Evolutionary conservation across 1,140 invertebrate species (phyloP).

Genomic region (Hylaeus anthracinus): DNA sequence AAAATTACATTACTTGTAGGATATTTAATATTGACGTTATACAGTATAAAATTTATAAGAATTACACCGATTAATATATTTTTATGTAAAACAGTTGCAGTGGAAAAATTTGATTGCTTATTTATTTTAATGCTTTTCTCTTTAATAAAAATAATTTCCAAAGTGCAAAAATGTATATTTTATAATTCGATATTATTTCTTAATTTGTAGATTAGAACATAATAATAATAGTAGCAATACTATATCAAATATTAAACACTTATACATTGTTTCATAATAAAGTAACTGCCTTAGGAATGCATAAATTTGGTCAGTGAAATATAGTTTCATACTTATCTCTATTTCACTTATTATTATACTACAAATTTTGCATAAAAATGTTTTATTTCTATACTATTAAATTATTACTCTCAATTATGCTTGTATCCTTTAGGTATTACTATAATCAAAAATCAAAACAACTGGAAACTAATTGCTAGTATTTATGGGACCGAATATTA

Average conservation of each 20-base stretch:
- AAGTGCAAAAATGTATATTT: background rate
- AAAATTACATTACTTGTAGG: background rate
- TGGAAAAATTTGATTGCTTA: background rate
- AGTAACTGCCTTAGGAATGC: background rate
- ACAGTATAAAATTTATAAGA: background rate
- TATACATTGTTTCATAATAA: background rate
- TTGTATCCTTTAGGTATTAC: background rate
- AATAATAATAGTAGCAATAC: background rate
- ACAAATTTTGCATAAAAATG: background rate
- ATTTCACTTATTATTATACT: background rate
- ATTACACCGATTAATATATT: background rate
- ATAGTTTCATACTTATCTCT: background rate
- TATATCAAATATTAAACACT: background rate
- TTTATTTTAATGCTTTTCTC: background rate
- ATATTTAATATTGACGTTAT: background rate
- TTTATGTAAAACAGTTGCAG: background rate
- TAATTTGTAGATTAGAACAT: background rate
- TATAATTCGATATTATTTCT: background rate
- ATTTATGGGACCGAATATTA: background rate
- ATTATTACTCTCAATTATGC: background rate
- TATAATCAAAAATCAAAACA: background rate
- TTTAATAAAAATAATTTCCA: no score
- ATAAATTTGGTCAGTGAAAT: background rate
- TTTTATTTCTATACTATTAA: background rate
- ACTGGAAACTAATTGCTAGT: background rate